Conservation (phyloP, 2,113 vertebrate species). For the Edolisoma coerulescens region DNA sequence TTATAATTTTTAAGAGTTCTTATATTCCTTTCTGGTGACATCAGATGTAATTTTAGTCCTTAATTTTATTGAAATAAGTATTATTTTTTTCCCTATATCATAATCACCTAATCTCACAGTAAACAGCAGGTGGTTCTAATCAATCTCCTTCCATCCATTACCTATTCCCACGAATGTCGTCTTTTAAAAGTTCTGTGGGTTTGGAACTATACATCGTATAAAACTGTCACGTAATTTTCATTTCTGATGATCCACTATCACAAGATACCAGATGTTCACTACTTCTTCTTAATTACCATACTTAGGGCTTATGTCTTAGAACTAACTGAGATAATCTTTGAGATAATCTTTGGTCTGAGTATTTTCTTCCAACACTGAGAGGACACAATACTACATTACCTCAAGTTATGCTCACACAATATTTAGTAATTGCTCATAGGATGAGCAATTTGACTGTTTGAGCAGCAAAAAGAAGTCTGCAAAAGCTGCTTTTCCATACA, state of each 20-base stretch:
- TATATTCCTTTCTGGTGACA: background rate
- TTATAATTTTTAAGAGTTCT: background rate
- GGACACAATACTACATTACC: background rate
- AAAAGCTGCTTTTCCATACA: background rate
- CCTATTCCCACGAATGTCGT: background rate
- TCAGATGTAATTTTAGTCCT: background rate
- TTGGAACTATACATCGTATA: background rate
- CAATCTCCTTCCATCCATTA: background rate
- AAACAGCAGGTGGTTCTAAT: background rate
- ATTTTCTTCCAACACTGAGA: background rate
- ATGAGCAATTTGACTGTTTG: background rate
- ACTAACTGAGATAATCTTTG: background rate
- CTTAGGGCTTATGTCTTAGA: background rate
- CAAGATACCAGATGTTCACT: background rate
- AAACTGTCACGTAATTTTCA: background rate
- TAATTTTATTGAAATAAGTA: background rate
- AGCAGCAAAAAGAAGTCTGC: background rate
- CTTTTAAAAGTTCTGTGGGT: background rate
- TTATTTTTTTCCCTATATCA: background rate
- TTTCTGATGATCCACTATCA: background rate
- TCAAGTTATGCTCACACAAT: background rate
- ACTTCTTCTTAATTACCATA: background rate
- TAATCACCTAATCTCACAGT: background rate
- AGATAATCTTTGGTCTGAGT: background rate
- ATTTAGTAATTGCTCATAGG: background rate